A percentile compares a stretch with the other conserved stretches of the same genome.
These are phyloP conservation scores for Mellivora capensis DNA, from an alignment of 2,113 vertebrate genomes.

Conservation along the genomic window DNA sequence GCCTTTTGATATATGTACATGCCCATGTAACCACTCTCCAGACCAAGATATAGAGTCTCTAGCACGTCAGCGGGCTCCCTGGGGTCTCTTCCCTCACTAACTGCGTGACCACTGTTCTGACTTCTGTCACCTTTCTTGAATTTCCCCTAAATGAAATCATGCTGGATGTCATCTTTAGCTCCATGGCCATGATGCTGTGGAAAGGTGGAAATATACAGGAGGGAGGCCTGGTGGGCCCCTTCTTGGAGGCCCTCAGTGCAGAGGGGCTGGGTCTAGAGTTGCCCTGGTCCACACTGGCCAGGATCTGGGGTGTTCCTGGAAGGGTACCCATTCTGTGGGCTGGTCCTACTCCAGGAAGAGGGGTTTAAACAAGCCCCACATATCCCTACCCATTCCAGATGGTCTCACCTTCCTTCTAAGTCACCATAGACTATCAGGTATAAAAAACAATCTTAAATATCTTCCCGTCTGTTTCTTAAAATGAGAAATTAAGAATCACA, in stretches of 20 bases:
- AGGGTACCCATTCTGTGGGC: neutral
- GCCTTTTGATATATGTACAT: fast-evolving
- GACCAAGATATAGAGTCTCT: neutral
- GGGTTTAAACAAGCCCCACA: neutral
- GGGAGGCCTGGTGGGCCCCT: neutral
- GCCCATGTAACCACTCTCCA: neutral
- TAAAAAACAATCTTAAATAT: neutral
- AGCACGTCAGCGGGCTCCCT: neutral
- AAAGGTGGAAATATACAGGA: neutral
- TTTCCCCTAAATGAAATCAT: neutral
- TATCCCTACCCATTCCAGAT: neutral
- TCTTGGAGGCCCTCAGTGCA: neutral
- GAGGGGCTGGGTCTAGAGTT: neutral
- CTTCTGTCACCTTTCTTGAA: neutral
- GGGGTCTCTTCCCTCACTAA: neutral
- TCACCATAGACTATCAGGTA: neutral
- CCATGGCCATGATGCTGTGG: fast-evolving
- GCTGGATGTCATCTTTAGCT: neutral
- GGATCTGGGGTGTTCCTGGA: neutral
- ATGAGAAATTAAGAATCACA: neutral
- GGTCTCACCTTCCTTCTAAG: neutral
- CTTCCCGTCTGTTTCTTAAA: neutral
- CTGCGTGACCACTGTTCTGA: neutral
- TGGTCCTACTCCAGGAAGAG: neutral
- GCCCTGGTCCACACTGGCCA: neutral